Base-by-base conservation (phyloP, 2,113 vertebrate genomes). In the Ophthalmolycus amberensis region DNA sequence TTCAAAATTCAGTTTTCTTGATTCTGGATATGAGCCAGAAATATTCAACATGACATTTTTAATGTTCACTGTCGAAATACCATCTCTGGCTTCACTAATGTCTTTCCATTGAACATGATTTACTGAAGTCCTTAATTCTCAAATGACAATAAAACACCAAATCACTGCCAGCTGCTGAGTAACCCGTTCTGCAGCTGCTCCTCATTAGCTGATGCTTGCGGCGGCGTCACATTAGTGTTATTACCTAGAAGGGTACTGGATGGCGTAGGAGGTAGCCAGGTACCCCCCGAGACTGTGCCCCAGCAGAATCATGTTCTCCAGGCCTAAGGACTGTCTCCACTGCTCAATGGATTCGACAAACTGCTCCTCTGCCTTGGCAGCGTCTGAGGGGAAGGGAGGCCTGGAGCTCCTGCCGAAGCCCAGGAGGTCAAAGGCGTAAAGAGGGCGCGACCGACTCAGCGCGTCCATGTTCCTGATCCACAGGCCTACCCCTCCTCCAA, bases 391-490 rank as follows among this genome's bases (percentile, higher is more conserved):
- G 68, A 97, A 97, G 0, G 79, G 14, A 1, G 97, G 97, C 25
- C 97, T 94, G 20, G 97, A 97, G 85, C 97, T 97, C 69, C 97
- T 92, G 10, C 97, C 97, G 0, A 98, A 98, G 59, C 97, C 97
- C 32, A 97, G 94, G 76, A 98, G 96, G 89, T 97, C 97, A 3
- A 98, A 97, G 59, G 96, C 95, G 7, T 95, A 92, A 63, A 97
- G 89, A 0, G 95, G 86, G 67, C 97, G 93, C 0, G 91, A 94
- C 20, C 77, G 60, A 58, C 96, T 95, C 80, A 97, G 92, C 0
- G 91, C 54, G 38, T 98, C 97, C 84, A 97, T 88, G 85, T 98
- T 98, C 80, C 95, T 94, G 89, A 97, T 94, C 97, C 97, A 98
- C 59, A 98, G 95, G 5, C 97, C 97, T 2, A 97, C 95, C 0